Conservation (phyloP, 2,888 invertebrate species). For the Acanthoscelides obtectus region DNA sequence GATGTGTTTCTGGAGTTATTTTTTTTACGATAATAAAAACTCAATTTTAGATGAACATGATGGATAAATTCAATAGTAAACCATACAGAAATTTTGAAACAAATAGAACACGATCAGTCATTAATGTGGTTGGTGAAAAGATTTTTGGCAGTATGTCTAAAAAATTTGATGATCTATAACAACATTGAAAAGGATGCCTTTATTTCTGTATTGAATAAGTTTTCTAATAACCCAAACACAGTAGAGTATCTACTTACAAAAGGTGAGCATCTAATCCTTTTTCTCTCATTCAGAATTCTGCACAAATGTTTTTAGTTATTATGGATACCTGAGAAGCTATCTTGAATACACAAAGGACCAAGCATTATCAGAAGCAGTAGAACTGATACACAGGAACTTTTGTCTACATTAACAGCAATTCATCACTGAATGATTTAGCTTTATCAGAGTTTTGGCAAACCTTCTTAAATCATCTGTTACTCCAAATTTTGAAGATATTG, state of each 20-base stretch:
- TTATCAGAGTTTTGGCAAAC: constrained; percentile 58
- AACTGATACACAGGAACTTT: constrained; percentile 76
- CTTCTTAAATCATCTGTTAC: constrained; percentile 65
- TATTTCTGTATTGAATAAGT: constrained; percentile 68
- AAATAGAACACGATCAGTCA: constrained; percentile 36
- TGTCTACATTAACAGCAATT: constrained; percentile 48
- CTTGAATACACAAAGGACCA: constrained; percentile 54
- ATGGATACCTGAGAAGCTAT: constrained; percentile 63
- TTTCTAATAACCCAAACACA: constrained; percentile 53
- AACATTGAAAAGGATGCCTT: neutral
- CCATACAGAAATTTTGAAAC: constrained; percentile 26
- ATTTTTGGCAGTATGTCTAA: constrained; percentile 39
- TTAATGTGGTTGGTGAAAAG: constrained; percentile 49
- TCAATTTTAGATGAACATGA: constrained; percentile 42
- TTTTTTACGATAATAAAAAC: too few relatives aligned
- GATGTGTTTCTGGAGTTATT: too few relatives aligned
- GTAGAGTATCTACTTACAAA: constrained; percentile 55
- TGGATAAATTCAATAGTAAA: constrained; percentile 45
- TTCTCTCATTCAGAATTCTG: neutral
- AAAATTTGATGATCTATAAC: constrained; percentile 22
- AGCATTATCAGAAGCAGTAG: constrained; percentile 62
- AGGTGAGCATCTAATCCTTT: constrained; percentile 42
- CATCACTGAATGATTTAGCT: constrained; percentile 50
- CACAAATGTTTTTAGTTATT: constrained; percentile 64
- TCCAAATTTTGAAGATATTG: constrained; percentile 64